A percentile compares a stretch with the other conserved stretches of the same genome.
These are phyloP conservation scores for Ardeotis arabs DNA, from an alignment of 2,113 vertebrate genomes.

Conservation along the genomic window DNA sequence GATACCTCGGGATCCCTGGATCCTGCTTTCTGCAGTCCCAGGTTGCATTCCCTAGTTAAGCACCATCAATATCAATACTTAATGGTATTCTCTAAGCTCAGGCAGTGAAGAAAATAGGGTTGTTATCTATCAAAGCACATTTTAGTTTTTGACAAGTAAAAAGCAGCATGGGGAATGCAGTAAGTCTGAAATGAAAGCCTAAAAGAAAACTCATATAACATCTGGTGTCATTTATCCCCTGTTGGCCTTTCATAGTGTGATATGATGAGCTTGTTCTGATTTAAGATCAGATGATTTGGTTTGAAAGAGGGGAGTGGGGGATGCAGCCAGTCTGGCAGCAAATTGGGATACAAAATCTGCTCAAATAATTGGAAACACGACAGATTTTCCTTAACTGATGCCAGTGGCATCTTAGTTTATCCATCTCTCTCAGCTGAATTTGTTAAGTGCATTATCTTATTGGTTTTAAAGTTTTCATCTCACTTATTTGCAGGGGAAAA, in stretches of 20 bases:
- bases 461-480: conserved; percentile 85
- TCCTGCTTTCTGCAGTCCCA: conserved; percentile 71
- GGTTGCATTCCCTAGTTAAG: conserved; percentile 78
- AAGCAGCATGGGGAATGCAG: conserved; percentile 81
- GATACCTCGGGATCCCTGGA: conserved; percentile 54
- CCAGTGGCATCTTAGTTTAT: conserved; percentile 79
- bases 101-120: conserved; percentile 81
- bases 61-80: conserved; percentile 83
- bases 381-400: conserved; percentile 76
- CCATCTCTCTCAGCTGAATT: conserved; percentile 81
- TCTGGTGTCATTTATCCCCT: conserved; percentile 85
- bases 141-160: conserved; percentile 84
- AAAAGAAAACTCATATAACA: conserved; percentile 85
- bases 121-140: conserved; percentile 87
- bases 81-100: conserved; percentile 82
- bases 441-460: conserved; percentile 85
- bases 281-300: conserved; percentile 84
- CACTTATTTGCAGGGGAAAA: conserved; percentile 83
- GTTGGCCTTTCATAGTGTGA: conserved; percentile 80
- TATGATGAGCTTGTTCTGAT: conserved; percentile 84
- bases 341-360: conserved; percentile 78
- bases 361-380: conserved; percentile 82
- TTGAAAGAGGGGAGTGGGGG: conserved; percentile 73
- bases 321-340: conserved; percentile 76
- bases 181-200: conserved; percentile 82